These are phyloP conservation scores for Puffinus mauretanicus DNA, from an alignment of 2,113 vertebrate genomes.

Conservation along the genomic window DNA sequence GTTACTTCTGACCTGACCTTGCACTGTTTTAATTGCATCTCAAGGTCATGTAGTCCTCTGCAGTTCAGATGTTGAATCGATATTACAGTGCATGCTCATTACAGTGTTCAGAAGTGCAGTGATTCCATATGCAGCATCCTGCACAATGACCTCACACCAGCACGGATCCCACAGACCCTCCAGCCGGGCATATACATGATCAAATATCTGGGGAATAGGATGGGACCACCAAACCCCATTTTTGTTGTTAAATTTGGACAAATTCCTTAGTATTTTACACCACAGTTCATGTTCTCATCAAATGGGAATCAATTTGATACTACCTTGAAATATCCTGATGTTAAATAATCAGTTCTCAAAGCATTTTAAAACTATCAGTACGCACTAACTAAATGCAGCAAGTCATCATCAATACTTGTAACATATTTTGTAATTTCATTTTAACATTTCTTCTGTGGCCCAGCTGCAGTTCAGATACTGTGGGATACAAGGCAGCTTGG, in stretches of 20 bases:
- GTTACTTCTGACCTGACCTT: neutral
- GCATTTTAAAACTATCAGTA: neutral
- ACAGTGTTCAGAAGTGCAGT: fast-evolving
- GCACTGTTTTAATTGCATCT: neutral
- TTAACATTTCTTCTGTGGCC: neutral
- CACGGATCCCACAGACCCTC: neutral
- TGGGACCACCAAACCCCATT: fast-evolving
- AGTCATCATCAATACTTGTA: neutral
- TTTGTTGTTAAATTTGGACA: neutral
- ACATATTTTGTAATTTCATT: neutral
- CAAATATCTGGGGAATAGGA: neutral
- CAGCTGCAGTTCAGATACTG: neutral
- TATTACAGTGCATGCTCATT: neutral
- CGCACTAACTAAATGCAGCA: neutral
- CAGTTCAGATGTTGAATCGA: neutral
- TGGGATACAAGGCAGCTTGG: neutral
- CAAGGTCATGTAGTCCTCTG: neutral
- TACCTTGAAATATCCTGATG: neutral
- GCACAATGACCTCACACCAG: too few relatives aligned
- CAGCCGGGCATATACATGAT: fast-evolving
- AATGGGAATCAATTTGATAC: neutral
- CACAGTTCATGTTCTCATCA: neutral
- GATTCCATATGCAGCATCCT: neutral
- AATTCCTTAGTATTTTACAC: neutral
- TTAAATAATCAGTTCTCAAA: neutral